Evolutionary conservation across 2,888 invertebrate species (phyloP), one percentile per base, ranked within the genome.

Genomic region (Blastobasis lacticolella): DNA sequence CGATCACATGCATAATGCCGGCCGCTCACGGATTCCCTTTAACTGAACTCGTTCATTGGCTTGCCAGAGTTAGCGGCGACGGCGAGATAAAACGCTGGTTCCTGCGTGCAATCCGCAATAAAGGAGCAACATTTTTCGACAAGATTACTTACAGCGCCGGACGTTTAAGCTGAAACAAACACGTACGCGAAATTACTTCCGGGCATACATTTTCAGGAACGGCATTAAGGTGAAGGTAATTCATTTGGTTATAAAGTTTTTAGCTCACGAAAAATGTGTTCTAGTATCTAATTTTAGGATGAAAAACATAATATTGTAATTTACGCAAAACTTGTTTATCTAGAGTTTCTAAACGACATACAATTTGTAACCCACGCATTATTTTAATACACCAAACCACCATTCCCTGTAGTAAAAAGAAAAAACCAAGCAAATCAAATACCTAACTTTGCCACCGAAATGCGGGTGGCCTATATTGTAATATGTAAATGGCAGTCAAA

Each of bases 401-500:
- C 23, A 23, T 23, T 2, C 23, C 23, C 23, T 3, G 23, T 23
- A 23, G 23, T 23, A 23, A 23, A 23, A 23, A 23, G 23, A 23
- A 23, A 23, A 23, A 23, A 23, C 3, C n/a, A 23, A 23, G 23
- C 23, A 23, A 23, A 23, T 23, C 23, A 23, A 23, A 23, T 2
- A 23, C 23, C 23, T 2, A 23, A 23, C 23, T 23, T 23, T 23
- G 23, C 23, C 1, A 23, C 23, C 23, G 23, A 23, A 23, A 23
- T 23, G 23, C 23, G 23, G 23, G 23, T 23, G 3, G 23, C 23
- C 23, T 23, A 23, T 23, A 23, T 23, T 23, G 23, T 23, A 71
- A 40, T 75, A 77, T 73, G 75, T 69, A 77, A 78, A 84, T 82
- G 75, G 71, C 66, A 75, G 77, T 73, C 64, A 70, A 79, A 82